These are phyloP conservation scores for Drosophila macrospina DNA, from an alignment of 2,888 invertebrate species.

Conservation along the genomic window DNA sequence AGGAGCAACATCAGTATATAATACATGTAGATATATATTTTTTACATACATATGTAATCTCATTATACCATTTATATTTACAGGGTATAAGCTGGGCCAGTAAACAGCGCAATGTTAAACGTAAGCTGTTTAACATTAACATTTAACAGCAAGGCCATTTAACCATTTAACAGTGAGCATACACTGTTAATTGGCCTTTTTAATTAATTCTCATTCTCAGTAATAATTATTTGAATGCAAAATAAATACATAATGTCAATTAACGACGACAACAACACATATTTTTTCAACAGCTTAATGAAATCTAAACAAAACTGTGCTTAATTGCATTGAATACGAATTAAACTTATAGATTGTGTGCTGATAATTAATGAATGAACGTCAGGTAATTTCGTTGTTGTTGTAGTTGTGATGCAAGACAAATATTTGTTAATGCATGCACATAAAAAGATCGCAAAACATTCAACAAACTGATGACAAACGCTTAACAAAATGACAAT, in stretches of 20 bases:
- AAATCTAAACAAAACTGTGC: slow-evolving; percentile 47
- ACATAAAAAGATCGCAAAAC: slow-evolving; percentile 46
- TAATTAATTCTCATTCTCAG: slow-evolving; percentile 11
- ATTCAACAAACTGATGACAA: slow-evolving; percentile 53
- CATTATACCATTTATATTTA: neutral
- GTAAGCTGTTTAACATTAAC: slow-evolving; percentile 25
- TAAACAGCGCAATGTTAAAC: slow-evolving; percentile 10
- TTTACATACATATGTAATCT: neutral
- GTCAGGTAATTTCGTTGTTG: slow-evolving; percentile 28
- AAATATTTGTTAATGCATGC: slow-evolving; percentile 21
- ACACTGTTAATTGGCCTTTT: slow-evolving; percentile 40
- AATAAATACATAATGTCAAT: slow-evolving; percentile 26
- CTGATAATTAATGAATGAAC: slow-evolving; percentile 71
- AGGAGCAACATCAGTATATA: slow-evolving; percentile 4
- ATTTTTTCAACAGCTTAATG: slow-evolving; percentile 25
- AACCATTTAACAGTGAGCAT: slow-evolving; percentile 46
- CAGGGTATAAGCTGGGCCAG: neutral
- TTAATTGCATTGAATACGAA: slow-evolving; percentile 73
- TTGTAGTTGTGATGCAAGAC: slow-evolving; percentile 37
- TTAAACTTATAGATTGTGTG: slow-evolving; percentile 58
- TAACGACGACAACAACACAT: slow-evolving; percentile 19
- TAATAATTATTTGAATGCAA: slow-evolving; percentile 29
- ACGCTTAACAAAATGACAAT: slow-evolving; percentile 66
- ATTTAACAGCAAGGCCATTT: slow-evolving; percentile 42
- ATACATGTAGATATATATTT: neutral